Evolutionary conservation across 2,113 vertebrate genomes (phyloP).

Genomic region (Dipodomys stephensi): DNA sequence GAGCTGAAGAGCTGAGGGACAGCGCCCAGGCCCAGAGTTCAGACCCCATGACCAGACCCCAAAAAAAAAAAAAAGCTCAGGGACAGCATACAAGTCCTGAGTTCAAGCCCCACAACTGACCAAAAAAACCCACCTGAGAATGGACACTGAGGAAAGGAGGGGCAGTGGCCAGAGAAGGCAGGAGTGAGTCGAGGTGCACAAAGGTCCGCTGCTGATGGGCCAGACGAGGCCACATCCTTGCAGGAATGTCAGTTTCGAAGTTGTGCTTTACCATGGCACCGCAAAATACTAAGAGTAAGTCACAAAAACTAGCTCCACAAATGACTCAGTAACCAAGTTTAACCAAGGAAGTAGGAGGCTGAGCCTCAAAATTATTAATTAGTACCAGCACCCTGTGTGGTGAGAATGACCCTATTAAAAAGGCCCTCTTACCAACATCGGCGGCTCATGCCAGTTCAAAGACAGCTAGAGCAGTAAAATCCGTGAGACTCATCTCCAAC

Average conservation of each 20-base stretch:
- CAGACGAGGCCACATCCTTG: neutral
- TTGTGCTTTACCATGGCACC: neutral
- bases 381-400: neutral
- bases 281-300: neutral
- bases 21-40: no score
- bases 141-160: neutral
- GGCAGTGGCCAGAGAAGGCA: neutral
- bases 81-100: no score
- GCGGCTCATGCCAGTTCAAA: no score
- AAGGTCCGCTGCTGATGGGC: neutral
- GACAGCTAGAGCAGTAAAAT: no score
- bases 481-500: no score
- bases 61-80: no score
- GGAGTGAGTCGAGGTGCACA: neutral
- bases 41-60: no score
- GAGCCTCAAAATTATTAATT: constrained; percentile 21
- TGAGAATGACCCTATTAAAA: neutral
- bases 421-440: neutral
- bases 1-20: no score
- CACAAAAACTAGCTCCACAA: neutral
- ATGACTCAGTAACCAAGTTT: neutral
- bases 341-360: neutral
- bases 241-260: no score
- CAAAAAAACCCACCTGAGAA: no score
- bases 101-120: no score